phyloP scores from a whole-genome alignment of 2,113 vertebrate genomes.

The Myiagra hebetior region DNA sequence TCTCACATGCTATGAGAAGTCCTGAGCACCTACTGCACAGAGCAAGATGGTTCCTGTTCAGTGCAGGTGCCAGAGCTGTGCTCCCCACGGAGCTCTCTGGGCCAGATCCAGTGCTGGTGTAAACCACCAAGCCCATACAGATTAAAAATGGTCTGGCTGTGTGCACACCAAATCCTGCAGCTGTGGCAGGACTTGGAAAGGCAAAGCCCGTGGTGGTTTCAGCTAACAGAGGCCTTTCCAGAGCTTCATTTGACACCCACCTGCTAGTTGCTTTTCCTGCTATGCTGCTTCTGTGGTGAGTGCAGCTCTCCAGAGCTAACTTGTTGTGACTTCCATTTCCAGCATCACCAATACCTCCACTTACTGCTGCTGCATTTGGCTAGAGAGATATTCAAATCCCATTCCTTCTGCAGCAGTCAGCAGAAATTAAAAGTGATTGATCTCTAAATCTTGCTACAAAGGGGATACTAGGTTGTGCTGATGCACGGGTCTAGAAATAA shows the following conservation, averaged over 20 bases:
- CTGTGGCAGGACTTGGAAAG: neutral
- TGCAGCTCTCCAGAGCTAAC: neutral
- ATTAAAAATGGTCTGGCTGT: neutral
- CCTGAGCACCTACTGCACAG: neutral
- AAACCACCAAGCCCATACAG: neutral
- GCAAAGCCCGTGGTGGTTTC: neutral
- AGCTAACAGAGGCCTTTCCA: neutral
- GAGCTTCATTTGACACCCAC: neutral
- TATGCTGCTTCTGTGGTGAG: neutral
- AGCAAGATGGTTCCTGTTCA: neutral
- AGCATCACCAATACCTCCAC: neutral
- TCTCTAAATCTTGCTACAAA: neutral
- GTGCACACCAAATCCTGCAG: neutral
- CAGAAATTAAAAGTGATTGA: neutral
- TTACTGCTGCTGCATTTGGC: neutral
- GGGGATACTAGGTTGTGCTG: neutral
- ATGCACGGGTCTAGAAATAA: accelerated
- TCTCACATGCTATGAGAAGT: accelerated
- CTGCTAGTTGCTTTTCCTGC: neutral
- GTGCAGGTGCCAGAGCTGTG: neutral
- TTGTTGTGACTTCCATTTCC: neutral
- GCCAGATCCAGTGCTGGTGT: neutral
- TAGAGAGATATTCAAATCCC: neutral
- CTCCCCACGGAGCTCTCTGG: neutral
- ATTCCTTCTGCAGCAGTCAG: neutral